These are phyloP conservation scores for Acanthosepion pharaonis DNA, from an alignment of 2,888 invertebrate species.

Conservation along the genomic window DNA sequence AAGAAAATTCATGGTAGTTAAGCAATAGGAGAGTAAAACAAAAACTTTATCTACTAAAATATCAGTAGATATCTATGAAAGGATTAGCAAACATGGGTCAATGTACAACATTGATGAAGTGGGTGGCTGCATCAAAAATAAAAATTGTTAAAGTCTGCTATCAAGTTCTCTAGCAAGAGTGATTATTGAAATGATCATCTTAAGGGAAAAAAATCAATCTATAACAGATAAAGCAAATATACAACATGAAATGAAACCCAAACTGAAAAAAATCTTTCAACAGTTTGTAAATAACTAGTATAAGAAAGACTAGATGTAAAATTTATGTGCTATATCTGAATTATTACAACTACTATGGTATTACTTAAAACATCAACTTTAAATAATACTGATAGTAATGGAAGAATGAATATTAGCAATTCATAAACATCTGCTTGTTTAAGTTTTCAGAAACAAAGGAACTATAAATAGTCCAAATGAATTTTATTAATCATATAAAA, in stretches of 20 bases:
- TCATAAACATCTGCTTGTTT: not conserved
- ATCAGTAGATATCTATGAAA: not conserved
- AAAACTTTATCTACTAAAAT: too few relatives aligned
- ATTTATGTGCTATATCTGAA: not conserved
- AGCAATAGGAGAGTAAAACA: too few relatives aligned
- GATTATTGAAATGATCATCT: not conserved
- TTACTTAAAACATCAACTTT: not conserved
- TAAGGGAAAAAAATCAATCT: not conserved
- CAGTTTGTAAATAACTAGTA: not conserved
- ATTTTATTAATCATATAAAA: not conserved
- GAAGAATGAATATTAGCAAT: not conserved
- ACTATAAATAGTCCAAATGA: not conserved
- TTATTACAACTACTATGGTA: not conserved
- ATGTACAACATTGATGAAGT: not conserved
- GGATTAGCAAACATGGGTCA: not conserved
- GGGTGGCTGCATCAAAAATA: not conserved
- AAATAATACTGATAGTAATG: not conserved
- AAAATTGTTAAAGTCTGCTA: not conserved
- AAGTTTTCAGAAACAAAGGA: not conserved
- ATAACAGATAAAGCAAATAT: not conserved
- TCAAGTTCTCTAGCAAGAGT: not conserved
- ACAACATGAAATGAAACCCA: not conserved
- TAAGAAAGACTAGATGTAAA: not conserved
- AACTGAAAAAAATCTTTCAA: not conserved
- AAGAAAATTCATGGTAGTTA: too few relatives aligned